Evolutionary conservation across 2,888 invertebrate species (phyloP).

Genomic region (Pollenia amentaria): DNA sequence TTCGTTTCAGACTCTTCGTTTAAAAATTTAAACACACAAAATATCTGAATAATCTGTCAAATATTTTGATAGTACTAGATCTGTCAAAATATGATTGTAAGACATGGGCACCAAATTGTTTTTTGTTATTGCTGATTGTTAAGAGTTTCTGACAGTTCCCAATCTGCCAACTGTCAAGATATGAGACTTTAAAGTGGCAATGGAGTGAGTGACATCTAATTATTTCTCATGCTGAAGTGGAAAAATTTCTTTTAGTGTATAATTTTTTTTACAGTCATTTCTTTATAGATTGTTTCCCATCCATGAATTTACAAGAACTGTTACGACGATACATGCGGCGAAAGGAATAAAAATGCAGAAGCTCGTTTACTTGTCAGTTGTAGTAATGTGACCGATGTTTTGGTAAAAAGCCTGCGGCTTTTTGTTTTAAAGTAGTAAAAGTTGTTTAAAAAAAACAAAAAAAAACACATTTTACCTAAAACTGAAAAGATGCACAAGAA

Average conservation of each 20-base stretch:
- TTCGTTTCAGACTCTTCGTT: no score
- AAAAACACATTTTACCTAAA: neutral
- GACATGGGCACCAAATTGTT: no score
- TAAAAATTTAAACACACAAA: no score
- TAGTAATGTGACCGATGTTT: conserved; percentile 70
- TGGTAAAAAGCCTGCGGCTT: conserved; percentile 58
- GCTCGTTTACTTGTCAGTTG: conserved; percentile 73
- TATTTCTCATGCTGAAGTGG: no score
- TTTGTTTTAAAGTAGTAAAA: conserved; percentile 30
- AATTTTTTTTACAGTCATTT: conserved; percentile 31
- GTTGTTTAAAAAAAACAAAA: conserved; percentile 11
- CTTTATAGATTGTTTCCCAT: neutral
- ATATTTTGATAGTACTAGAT: no score
- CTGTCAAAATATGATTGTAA: no score
- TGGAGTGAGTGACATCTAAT: no score
- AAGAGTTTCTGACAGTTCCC: no score
- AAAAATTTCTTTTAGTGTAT: conserved; percentile 35
- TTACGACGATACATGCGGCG: conserved; percentile 23
- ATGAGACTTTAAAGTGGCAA: no score
- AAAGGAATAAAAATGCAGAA: conserved; percentile 70
- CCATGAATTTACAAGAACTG: neutral
- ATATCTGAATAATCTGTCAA: no score
- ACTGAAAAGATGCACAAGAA: conserved; percentile 26
- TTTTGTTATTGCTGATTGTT: no score
- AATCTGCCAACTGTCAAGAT: no score